Conservation (phyloP, 2,113 vertebrate genomes). For the Oncorhynchus nerka region DNA sequence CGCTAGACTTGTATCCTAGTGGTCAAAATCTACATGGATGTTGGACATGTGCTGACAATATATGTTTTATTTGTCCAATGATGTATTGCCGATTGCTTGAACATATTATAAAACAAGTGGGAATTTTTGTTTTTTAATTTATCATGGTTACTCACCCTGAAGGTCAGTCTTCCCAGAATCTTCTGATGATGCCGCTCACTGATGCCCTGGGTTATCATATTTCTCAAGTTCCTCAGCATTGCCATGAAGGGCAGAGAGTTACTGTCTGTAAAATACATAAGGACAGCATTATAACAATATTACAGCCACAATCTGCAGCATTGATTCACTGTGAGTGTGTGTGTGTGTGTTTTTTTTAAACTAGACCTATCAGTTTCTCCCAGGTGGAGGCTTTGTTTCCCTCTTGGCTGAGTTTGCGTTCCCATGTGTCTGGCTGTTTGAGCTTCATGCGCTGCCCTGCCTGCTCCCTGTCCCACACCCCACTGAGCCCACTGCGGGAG, state of each 20-base stretch:
- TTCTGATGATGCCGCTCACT: slow-evolving; percentile 78
- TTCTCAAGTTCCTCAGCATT: slow-evolving; percentile 87
- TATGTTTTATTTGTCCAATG: too few relatives aligned
- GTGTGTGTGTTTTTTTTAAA: not conserved
- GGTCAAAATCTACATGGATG: not conserved
- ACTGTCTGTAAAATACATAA: slow-evolving; percentile 64
- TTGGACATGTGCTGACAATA: too few relatives aligned
- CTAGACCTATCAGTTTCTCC: slow-evolving; percentile 84
- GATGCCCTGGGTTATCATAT: slow-evolving; percentile 79
- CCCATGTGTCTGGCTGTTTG: slow-evolving; percentile 79
- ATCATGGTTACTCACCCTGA: slow-evolving; percentile 62
- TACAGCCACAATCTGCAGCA: too few relatives aligned
- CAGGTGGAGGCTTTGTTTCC: slow-evolving; percentile 82
- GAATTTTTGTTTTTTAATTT: too few relatives aligned
- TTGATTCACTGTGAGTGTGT: not conserved
- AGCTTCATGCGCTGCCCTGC: slow-evolving; percentile 83
- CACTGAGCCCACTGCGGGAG: slow-evolving; percentile 76
- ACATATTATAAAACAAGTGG: too few relatives aligned
- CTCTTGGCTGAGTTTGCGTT: slow-evolving; percentile 74
- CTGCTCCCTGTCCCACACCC: slow-evolving; percentile 77
- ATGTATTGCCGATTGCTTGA: too few relatives aligned
- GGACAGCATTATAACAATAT: not conserved
- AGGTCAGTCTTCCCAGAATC: slow-evolving; percentile 74
- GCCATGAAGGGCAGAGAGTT: slow-evolving; percentile 89
- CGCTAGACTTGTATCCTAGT: not conserved